These are phyloP conservation scores for Isurus oxyrinchus DNA, from an alignment of 2,113 vertebrate genomes.

Conservation along the genomic window DNA sequence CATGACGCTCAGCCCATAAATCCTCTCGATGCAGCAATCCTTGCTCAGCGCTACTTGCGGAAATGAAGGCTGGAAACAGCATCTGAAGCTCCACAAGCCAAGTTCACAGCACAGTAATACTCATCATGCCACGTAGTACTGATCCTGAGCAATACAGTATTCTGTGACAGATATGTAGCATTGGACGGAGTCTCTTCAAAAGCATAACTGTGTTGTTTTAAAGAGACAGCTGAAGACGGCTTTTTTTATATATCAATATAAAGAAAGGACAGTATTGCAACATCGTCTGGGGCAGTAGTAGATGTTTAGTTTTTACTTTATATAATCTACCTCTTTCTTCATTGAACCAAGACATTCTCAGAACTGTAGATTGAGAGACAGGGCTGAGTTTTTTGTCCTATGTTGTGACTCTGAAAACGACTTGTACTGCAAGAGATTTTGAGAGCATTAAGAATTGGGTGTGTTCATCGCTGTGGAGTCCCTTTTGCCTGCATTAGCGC, in stretches of 20 bases:
- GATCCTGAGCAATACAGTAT: slow-evolving; percentile 58
- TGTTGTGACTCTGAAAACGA: slow-evolving; percentile 19
- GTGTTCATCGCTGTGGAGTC: slow-evolving; percentile 24
- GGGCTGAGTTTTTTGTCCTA: background rate
- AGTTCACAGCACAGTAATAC: slow-evolving; percentile 27
- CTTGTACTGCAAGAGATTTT: slow-evolving; percentile 27
- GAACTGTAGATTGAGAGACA: slow-evolving; percentile 63
- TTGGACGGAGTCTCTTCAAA: slow-evolving; percentile 30
- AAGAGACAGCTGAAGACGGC: background rate
- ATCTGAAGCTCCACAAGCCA: background rate
- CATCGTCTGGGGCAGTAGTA: slow-evolving; percentile 15
- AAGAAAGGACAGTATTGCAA: slow-evolving; percentile 30
- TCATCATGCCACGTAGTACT: slow-evolving; percentile 46
- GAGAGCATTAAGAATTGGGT: slow-evolving; percentile 34
- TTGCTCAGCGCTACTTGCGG: slow-evolving; percentile 89
- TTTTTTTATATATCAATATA: background rate
- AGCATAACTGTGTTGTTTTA: background rate
- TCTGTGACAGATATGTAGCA: slow-evolving; percentile 70
- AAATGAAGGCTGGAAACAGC: slow-evolving; percentile 56
- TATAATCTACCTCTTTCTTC: slow-evolving; percentile 86
- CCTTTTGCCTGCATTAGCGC: background rate
- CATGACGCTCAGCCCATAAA: slow-evolving; percentile 92
- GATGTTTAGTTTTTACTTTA: slow-evolving; percentile 70
- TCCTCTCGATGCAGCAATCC: slow-evolving; percentile 85
- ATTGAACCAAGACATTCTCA: slow-evolving; percentile 60